Evolutionary conservation across 2,797 vertebrate genomes (phyloP).

Genomic region (Enteromius mattozi): DNA sequence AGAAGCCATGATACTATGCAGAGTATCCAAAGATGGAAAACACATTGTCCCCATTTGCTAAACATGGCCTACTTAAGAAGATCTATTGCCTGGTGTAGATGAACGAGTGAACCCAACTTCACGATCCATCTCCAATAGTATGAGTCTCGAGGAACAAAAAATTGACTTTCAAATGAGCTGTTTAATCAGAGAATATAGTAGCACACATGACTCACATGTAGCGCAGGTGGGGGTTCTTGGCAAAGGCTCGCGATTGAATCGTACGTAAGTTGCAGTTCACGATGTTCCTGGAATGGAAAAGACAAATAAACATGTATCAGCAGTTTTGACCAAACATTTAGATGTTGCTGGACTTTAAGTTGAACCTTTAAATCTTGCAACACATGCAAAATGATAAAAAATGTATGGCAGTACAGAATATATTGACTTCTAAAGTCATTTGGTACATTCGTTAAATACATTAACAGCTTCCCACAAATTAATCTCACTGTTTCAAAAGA

Average conservation of each 20-base stretch:
- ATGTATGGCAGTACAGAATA: neutral
- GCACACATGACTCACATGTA: constrained; percentile 89
- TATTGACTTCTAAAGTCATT: constrained; percentile 3
- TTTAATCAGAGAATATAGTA: neutral
- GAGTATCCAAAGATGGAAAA: constrained; percentile 15
- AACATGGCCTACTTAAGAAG: constrained; percentile 52
- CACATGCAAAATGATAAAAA: neutral
- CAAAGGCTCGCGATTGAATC: constrained; percentile 89
- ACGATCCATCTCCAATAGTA: neutral
- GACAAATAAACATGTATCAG: constrained; percentile 39
- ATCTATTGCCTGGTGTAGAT: constrained; percentile 13
- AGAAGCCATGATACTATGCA: constrained; percentile 11
- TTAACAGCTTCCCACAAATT: neutral
- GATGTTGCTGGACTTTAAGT: neutral
- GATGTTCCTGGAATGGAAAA: constrained; percentile 83
- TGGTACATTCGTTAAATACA: neutral
- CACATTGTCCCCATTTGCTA: constrained; percentile 12
- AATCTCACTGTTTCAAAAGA: neutral
- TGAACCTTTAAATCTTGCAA: neutral
- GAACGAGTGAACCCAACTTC: neutral
- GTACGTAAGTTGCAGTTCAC: constrained; percentile 87
- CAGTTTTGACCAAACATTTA: neutral
- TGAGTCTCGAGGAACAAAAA: neutral
- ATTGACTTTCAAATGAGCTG: constrained; percentile 17
- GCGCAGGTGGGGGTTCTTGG: constrained; percentile 90